Conservation (phyloP, 2,113 vertebrate genomes). For the Pachycephala philippinensis region DNA sequence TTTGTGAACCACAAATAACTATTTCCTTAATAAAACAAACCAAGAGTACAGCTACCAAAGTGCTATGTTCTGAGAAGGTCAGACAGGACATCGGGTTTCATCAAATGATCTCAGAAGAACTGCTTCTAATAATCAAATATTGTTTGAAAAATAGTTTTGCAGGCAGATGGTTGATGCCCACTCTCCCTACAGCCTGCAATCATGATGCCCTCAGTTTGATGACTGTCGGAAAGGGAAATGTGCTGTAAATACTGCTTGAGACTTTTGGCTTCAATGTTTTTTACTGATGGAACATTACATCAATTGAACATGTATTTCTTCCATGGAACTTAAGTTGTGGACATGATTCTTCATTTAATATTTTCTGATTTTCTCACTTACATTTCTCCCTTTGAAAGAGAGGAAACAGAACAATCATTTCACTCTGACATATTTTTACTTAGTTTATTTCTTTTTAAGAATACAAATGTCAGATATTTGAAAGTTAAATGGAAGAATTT, state of each 20-base stretch:
- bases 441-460: background rate
- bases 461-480: background rate
- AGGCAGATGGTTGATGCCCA: background rate
- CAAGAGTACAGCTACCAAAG: background rate
- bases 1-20: background rate
- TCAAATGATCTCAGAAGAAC: background rate
- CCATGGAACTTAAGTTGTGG: background rate
- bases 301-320: background rate
- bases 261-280: background rate
- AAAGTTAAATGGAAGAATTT: background rate
- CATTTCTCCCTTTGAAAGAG: background rate
- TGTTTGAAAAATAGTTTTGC: background rate
- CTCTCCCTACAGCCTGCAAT: background rate
- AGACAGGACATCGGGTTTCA: background rate
- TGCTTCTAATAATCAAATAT: background rate
- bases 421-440: background rate
- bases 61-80: background rate
- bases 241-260: background rate
- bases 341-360: background rate
- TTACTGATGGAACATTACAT: background rate
- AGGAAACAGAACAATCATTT: background rate
- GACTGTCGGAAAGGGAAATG: background rate
- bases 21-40: background rate
- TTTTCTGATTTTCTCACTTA: background rate
- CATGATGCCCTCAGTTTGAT: background rate